Evolutionary conservation across 2,888 invertebrate genomes (phyloP).

Genomic region (Nephrotoma appendiculata): DNA sequence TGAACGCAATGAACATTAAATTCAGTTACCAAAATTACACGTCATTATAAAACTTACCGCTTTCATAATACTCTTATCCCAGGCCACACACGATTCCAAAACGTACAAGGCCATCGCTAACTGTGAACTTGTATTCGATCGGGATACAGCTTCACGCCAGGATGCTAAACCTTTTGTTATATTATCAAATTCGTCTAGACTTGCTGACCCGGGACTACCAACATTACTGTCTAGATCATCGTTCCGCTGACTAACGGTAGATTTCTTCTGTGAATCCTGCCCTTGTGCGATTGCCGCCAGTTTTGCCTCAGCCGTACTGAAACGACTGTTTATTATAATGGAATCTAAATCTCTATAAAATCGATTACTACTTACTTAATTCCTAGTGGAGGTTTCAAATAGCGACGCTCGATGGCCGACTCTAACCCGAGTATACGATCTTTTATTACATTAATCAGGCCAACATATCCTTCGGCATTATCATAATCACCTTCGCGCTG

Average conservation of each 20-base stretch:
- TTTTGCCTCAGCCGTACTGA: conserved; percentile 44
- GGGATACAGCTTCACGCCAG: conserved; percentile 81
- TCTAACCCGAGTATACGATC: conserved; percentile 71
- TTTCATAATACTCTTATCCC: conserved; percentile 99
- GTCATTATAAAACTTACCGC: conserved; percentile 58
- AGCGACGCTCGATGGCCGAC: conserved; percentile 81
- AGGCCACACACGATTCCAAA: conserved; percentile 84
- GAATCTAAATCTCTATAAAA: neutral
- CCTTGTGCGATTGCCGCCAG: conserved; percentile 40
- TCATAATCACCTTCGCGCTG: conserved; percentile 37
- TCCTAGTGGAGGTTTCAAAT: conserved; percentile 83
- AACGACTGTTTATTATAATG: neutral
- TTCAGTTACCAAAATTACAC: neutral
- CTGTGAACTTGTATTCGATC: conserved; percentile 78
- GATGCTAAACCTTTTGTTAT: conserved; percentile 48
- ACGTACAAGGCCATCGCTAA: conserved; percentile 80
- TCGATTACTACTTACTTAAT: conserved; percentile 32
- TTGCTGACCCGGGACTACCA: neutral
- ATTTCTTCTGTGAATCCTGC: conserved; percentile 27
- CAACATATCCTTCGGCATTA: conserved; percentile 35
- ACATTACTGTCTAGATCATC: conserved; percentile 11
- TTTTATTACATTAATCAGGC: conserved; percentile 38
- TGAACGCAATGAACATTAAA: conserved; percentile 15
- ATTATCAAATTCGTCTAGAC: neutral
- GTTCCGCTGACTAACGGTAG: conserved; percentile 7